A percentile compares a stretch with the other conserved stretches of the same genome.
Evolutionary conservation across 2,797 vertebrate species (phyloP).

Genomic region (Sebastes melanostomus): DNA sequence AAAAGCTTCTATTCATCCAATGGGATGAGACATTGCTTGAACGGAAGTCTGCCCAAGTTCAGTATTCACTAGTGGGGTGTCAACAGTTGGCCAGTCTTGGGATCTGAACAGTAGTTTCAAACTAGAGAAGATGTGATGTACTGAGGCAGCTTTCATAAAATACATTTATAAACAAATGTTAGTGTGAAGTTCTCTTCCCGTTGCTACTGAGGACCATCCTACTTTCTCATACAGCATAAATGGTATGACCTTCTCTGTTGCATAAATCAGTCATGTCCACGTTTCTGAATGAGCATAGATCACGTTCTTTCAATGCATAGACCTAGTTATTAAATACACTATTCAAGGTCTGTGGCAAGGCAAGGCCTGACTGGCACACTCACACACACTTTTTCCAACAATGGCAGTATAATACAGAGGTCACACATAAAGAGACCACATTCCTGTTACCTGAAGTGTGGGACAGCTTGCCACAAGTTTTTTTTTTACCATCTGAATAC

Average conservation of each 20-base stretch:
- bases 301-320: too few relatives aligned
- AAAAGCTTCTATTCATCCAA: neutral
- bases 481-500: neutral
- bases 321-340: neutral
- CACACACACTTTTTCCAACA: constrained; percentile 28
- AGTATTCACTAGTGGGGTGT: too few relatives aligned
- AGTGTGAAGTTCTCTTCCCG: too few relatives aligned
- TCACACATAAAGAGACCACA: constrained; percentile 86
- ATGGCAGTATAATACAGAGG: constrained; percentile 76
- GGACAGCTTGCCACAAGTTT: constrained; percentile 54
- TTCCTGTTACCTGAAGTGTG: constrained; percentile 77
- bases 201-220: too few relatives aligned
- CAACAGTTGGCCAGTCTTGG: too few relatives aligned
- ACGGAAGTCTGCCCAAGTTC: too few relatives aligned
- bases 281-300: neutral
- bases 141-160: too few relatives aligned
- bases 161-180: too few relatives aligned
- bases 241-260: too few relatives aligned
- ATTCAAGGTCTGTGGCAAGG: neutral
- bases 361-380: neutral
- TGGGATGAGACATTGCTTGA: neutral
- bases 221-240: too few relatives aligned
- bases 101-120: too few relatives aligned
- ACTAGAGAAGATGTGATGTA: too few relatives aligned
- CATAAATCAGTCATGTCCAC: neutral